These are phyloP conservation scores for Cabera pusaria DNA, from an alignment of 2,888 invertebrate genomes.

Conservation along the genomic window DNA sequence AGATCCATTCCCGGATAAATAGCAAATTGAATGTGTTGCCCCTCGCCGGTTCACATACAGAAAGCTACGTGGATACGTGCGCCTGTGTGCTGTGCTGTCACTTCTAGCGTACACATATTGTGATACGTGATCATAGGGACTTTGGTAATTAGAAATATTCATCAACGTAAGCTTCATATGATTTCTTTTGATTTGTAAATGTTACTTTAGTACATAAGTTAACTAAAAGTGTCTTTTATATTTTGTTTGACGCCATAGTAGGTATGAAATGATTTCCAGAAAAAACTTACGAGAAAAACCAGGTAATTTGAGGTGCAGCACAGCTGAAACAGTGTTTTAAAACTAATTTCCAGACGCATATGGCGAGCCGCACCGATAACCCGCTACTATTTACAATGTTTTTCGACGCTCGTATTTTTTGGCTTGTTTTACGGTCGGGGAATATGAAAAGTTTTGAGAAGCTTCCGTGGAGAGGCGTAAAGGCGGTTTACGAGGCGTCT, in stretches of 20 bases:
- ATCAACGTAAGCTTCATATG: slow-evolving; percentile 12
- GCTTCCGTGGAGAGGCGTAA: slow-evolving; percentile 75
- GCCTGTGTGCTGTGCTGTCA: slow-evolving; percentile 27
- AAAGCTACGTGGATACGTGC: slow-evolving; percentile 39
- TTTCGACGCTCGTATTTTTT: slow-evolving; percentile 80
- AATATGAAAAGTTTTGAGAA: slow-evolving; percentile 82
- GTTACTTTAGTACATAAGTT: too few relatives aligned
- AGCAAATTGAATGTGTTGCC: slow-evolving; percentile 80
- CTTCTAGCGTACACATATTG: slow-evolving; percentile 24
- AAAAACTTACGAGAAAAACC: slow-evolving; percentile 51
- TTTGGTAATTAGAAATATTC: slow-evolving; percentile 37
- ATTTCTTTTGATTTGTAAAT: too few relatives aligned
- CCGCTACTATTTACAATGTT: slow-evolving; percentile 80
- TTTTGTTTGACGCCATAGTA: too few relatives aligned
- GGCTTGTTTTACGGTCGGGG: slow-evolving; percentile 76
- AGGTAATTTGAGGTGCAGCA: slow-evolving; percentile 64
- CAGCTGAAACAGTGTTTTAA: slow-evolving; percentile 75
- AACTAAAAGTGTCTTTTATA: too few relatives aligned
- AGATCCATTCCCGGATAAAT: slow-evolving; percentile 83
- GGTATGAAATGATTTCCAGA: slow-evolving; percentile 25
- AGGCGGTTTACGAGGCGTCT: slow-evolving; percentile 81
- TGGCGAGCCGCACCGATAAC: slow-evolving; percentile 65
- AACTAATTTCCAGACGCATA: slow-evolving; percentile 68
- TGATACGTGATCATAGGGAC: slow-evolving; percentile 30
- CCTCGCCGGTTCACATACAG: slow-evolving; percentile 45